Base-by-base conservation (phyloP, 2,797 vertebrate genomes). In the Hippocampus kuda region DNA sequence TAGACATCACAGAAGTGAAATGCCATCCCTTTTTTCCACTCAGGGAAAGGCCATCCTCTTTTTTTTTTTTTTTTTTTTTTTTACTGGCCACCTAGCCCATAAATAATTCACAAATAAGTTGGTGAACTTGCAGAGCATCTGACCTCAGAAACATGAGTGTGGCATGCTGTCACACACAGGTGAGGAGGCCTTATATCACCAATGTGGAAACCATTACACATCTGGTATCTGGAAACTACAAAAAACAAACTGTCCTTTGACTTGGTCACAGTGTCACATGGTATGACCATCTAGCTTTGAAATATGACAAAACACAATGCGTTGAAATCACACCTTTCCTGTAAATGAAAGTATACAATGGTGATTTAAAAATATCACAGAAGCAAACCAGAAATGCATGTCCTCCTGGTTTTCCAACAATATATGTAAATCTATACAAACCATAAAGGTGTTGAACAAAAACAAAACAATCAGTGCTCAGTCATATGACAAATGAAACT, bases 101-200 rank as follows among this genome's bases (percentile, higher is more conserved):
- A 87, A 87, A 87, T 83, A 85, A 84, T 70, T 75, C 75, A 13
- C 60, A 68, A 83, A 72, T 75, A 83, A 75, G 68, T 83, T 79
- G 77, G 74, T 1, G 71, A 75, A 70, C 68, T 78, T 68, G 65
- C 68, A 46, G 34, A 38, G 68, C 62, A 69, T 75, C 67, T 67
- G 68, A 69, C 70, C 66, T 64, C 62, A 73, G 68, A 78, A 79
- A 78, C 77, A 66, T 62, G 78, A 80, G 75, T 75, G 49, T 51
- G 70, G 76, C 68, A 65, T 72, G 65, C 64, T 65, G 77, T 69
- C 68, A 51, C 67, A 76, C 75, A 79, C 79, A 84, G 77, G 83
- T 85, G 79, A 81, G 75, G 71, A 77, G 75, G 74, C 69, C 64
- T 81, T 69, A 65, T 59, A 72, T 82, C 81, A 81, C 72, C 72